These are phyloP conservation scores for Corythaixoides concolor DNA, from an alignment of 2,113 vertebrate genomes.

Conservation along the genomic window DNA sequence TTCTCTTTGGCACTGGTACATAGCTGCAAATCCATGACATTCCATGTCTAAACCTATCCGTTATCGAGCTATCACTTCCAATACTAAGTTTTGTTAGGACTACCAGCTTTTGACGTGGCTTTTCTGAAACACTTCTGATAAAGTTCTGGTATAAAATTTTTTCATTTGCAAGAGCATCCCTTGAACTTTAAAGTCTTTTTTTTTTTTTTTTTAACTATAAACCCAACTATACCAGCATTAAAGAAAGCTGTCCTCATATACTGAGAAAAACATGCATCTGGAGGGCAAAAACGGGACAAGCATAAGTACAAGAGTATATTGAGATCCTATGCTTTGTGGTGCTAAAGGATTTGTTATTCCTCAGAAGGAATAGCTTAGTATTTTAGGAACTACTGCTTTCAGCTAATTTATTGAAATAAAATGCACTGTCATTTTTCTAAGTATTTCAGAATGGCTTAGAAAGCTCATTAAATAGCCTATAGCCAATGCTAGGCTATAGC, in stretches of 20 bases:
- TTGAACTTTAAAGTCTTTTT: not conserved
- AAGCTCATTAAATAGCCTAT: not conserved
- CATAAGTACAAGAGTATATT: not conserved
- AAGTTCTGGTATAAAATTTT: not conserved
- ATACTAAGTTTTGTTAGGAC: not conserved
- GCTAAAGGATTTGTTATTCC: not conserved
- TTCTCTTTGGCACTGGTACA: not conserved
- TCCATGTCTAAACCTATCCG: fast-evolving
- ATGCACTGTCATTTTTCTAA: not conserved
- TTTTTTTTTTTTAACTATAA: not conserved
- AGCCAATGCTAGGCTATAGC: not conserved
- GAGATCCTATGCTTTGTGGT: not conserved
- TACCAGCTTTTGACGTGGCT: not conserved
- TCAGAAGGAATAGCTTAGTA: fast-evolving
- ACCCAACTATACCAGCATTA: not conserved
- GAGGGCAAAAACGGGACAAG: not conserved
- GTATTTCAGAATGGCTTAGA: not conserved
- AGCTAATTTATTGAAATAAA: not conserved
- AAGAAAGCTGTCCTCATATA: not conserved
- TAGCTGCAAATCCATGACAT: not conserved
- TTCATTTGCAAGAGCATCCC: not conserved
- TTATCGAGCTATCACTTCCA: not conserved
- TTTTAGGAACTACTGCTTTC: not conserved
- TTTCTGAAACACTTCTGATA: not conserved
- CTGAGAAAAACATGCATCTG: not conserved